Evolutionary conservation across 2,888 invertebrate species (phyloP), one percentile per base, ranked within the genome.

Genomic region (Agrotis exclamationis): DNA sequence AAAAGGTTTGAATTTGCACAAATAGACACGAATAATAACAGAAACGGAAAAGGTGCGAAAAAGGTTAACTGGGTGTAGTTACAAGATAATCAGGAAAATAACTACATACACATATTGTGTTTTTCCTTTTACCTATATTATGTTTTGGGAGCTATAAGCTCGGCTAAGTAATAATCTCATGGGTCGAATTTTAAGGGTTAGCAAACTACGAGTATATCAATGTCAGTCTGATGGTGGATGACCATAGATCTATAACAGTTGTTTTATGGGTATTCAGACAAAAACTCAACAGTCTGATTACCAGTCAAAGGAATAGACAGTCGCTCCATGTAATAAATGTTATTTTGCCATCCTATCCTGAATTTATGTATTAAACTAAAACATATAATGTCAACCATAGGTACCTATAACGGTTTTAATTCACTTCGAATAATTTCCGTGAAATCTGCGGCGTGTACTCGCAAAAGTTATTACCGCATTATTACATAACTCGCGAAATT

Each of bases 21-120:
- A 80, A 80, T 65, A 63, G 63, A 53, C 62, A 44, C 57, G n/a
- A 69, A 63, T 79, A 58, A 64, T 68, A 68, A 69, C 69, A 54
- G 69, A 62, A 64, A 80, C 63, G 70, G 65, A 22, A 60, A 20
- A 18, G 22, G 20, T 63, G 80, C 44, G 76, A 14, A 51, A 74
- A 80, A 63, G 76, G 78, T 76, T 48, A 48, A 48, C 60, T 50
- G 14, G 20, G 4, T 24, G 33, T 50, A 59, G 24, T 45, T 50
- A 33, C 24, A 20, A 16, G 73, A 50, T 78, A 24, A 71, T 72
- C 72, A 78, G 79, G 24, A 14, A 72, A 47, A 50, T 57, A 71
- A 13, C 58, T 28, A 67, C 13, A 22, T 39, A 18, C 22, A 16
- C 1, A 39, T 13, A 44, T 20, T 39, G 16, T 39, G 13, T n/a